phyloP scores from a whole-genome alignment of 92 coral and sea anemone species.

The Chrysogorgia sp. region DNA sequence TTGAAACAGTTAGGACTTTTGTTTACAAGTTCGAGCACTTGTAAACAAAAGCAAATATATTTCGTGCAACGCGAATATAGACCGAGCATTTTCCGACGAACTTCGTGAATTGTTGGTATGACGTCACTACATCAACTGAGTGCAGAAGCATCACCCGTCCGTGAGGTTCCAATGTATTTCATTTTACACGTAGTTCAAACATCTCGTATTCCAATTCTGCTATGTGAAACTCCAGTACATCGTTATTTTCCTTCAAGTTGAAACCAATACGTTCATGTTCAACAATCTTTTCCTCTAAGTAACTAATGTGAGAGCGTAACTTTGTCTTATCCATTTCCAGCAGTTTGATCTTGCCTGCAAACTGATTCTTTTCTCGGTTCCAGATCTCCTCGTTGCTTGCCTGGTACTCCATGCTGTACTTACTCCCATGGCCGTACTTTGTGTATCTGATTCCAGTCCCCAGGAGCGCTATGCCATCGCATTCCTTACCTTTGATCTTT shows the following conservation, averaged over 20 bases:
- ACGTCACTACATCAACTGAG: too few relatives aligned
- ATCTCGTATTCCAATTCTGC: constrained; percentile 78
- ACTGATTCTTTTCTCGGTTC: constrained; percentile 31
- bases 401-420: neutral
- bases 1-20: too few relatives aligned
- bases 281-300: neutral
- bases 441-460: neutral
- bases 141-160: too few relatives aligned
- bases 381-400: constrained; percentile 13
- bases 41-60: too few relatives aligned
- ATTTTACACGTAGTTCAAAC: constrained; percentile 51
- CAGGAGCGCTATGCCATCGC: neutral
- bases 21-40: too few relatives aligned
- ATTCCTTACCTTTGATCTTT: neutral
- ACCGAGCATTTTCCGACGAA: too few relatives aligned
- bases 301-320: constrained; percentile 3
- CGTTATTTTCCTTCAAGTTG: constrained; percentile 61
- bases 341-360: constrained; percentile 31
- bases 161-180: too few relatives aligned
- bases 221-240: constrained; percentile 76
- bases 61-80: too few relatives aligned
- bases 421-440: neutral
- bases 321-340: constrained; percentile 46
- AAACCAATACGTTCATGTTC: constrained; percentile 4
- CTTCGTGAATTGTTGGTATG: too few relatives aligned